phyloP scores from a whole-genome alignment of 92 coral and sea anemone genomes.

The Epizoanthus stellaris region DNA sequence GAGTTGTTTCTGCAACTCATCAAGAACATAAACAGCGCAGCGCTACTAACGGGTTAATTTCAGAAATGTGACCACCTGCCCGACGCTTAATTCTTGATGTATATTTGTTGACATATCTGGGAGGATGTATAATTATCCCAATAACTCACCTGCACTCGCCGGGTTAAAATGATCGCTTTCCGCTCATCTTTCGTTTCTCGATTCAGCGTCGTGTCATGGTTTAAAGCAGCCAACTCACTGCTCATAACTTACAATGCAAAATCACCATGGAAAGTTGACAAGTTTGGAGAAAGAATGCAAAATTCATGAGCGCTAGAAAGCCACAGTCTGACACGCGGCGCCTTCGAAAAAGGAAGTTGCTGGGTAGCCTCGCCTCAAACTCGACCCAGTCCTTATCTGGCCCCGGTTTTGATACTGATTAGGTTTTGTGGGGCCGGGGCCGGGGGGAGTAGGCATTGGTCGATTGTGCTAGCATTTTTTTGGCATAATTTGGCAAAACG shows the following conservation, averaged over 20 bases:
- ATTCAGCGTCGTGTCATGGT: conserved; percentile 28
- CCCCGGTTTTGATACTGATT: too few relatives aligned
- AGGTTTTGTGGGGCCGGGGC: too few relatives aligned
- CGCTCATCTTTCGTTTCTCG: conserved; percentile 12
- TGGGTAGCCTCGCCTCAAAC: conserved; percentile 26
- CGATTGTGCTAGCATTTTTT: too few relatives aligned
- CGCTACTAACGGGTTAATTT: too few relatives aligned
- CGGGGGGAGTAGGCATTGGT: too few relatives aligned
- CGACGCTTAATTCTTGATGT: too few relatives aligned
- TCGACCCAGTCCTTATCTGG: too few relatives aligned
- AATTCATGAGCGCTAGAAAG: conserved; percentile 17
- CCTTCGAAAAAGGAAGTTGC: not conserved
- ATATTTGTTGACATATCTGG: not conserved
- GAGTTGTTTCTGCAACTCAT: too few relatives aligned
- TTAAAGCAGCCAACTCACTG: conserved; percentile 83
- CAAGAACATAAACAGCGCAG: too few relatives aligned
- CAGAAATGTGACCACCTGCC: too few relatives aligned
- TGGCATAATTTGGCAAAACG: too few relatives aligned
- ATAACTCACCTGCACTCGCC: conserved; percentile 37
- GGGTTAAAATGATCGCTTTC: not conserved
- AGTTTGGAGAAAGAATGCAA: conserved; percentile 60
- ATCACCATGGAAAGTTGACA: conserved; percentile 76
- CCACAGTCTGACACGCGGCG: conserved; percentile 11
- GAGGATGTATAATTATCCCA: not conserved
- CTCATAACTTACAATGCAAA: conserved; percentile 62